These are phyloP conservation scores for Bubo scandiacus DNA, from an alignment of 2,113 vertebrate species.

Conservation along the genomic window DNA sequence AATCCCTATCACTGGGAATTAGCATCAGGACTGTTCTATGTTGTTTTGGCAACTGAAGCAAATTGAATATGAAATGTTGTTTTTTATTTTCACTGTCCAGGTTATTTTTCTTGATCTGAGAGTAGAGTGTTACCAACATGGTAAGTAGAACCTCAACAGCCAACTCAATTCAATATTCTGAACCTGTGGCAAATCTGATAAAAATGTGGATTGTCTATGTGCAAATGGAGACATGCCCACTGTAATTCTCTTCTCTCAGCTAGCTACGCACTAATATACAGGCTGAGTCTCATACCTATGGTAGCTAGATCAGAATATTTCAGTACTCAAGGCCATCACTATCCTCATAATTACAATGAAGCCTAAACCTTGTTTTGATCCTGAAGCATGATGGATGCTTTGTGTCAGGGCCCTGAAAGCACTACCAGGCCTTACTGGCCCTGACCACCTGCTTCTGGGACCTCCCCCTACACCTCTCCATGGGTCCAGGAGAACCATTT, in stretches of 20 bases:
- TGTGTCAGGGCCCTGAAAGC: not conserved
- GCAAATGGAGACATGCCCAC: not conserved
- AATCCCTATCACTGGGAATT: not conserved
- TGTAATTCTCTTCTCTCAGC: not conserved
- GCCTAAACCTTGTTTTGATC: not conserved
- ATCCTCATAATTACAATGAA: not conserved
- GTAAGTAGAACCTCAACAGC: not conserved
- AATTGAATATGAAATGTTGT: not conserved
- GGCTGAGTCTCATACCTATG: not conserved
- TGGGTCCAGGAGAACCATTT: not conserved
- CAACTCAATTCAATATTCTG: not conserved
- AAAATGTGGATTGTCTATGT: not conserved
- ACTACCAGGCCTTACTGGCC: not conserved
- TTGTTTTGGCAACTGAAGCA: not conserved
- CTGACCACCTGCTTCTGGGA: not conserved
- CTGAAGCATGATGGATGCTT: not conserved
- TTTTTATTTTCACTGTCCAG: not conserved
- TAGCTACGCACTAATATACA: not conserved
- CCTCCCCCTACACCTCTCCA: rapidly evolving
- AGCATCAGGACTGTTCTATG: not conserved
- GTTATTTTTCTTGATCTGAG: not conserved
- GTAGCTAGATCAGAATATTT: not conserved
- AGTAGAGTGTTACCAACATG: not conserved
- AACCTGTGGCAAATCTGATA: not conserved
- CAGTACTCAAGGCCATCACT: not conserved